phyloP scores from a whole-genome alignment of 2,888 invertebrate species.

The Drosophila buzzatii region DNA sequence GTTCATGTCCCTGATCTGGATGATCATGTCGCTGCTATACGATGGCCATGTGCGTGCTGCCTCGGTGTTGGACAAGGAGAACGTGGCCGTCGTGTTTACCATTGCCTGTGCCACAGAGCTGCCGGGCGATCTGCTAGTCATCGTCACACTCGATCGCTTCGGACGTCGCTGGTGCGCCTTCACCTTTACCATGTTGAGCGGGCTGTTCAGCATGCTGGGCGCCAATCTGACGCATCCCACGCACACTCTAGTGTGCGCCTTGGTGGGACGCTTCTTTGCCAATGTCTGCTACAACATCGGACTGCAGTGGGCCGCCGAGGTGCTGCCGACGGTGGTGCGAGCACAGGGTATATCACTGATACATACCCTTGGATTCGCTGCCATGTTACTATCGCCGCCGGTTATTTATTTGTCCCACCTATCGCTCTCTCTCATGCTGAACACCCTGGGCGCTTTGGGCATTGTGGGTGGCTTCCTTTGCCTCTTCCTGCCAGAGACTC shows the following conservation, averaged over 20 bases:
- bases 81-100: constrained; percentile 93
- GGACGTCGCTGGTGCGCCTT: constrained; percentile 94
- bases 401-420: constrained; percentile 92
- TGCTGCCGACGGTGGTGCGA: constrained; percentile 94
- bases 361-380: constrained; percentile 95
- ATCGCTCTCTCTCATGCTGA: constrained; percentile 64
- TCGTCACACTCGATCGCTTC: constrained; percentile 90
- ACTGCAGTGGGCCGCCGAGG: constrained; percentile 94
- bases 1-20: constrained; percentile 92
- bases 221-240: constrained; percentile 89
- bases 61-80: constrained; percentile 91
- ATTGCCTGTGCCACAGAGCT: constrained; percentile 93
- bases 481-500: constrained; percentile 93
- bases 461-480: constrained; percentile 90
- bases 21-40: constrained; percentile 93
- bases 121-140: constrained; percentile 94
- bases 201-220: constrained; percentile 92
- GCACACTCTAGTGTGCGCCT: constrained; percentile 91
- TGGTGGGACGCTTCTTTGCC: constrained; percentile 93
- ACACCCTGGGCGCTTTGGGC: constrained; percentile 89
- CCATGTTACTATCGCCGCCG: constrained; percentile 92
- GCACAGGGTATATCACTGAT: constrained; percentile 94
- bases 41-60: constrained; percentile 95
- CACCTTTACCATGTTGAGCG: constrained; percentile 92
- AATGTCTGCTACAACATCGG: constrained; percentile 96